These are phyloP conservation scores for Plutomurus gul DNA, from an alignment of 1,140 invertebrate genomes.

Conservation along the genomic window DNA sequence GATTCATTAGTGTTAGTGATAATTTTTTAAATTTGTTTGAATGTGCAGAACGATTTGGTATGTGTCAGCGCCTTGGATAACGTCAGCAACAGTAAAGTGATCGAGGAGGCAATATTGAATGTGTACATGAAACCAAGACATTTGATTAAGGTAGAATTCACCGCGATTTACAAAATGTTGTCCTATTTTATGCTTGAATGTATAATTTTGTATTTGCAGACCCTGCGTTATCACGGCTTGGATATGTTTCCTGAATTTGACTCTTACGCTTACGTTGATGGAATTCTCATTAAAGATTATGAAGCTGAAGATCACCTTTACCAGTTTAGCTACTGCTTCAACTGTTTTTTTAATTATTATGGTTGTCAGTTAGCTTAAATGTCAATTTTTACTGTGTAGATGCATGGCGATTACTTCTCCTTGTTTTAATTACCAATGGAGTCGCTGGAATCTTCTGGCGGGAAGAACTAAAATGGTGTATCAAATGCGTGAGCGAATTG, in stretches of 20 bases:
- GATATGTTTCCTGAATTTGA: constrained; percentile 89
- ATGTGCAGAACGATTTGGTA: constrained; percentile 62
- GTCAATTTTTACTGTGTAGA: constrained; percentile 36
- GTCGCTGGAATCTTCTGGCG: constrained; percentile 77
- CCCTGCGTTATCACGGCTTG: constrained; percentile 73
- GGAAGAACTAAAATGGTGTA: constrained; percentile 71
- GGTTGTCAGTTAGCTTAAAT: background rate
- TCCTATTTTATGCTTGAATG: background rate
- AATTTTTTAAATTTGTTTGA: background rate
- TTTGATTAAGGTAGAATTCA: constrained; percentile 61
- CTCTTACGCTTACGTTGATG: constrained; percentile 79
- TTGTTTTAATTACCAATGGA: constrained; percentile 83
- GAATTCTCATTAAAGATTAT: constrained; percentile 72
- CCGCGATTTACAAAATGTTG: background rate
- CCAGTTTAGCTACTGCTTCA: constrained; percentile 55
- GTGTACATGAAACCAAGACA: constrained; percentile 62
- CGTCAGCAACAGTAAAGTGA: constrained; percentile 60
- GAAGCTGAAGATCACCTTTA: constrained; percentile 79
- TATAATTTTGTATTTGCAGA: constrained; percentile 60
- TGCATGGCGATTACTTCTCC: constrained; percentile 79
- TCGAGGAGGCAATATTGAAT: constrained; percentile 63
- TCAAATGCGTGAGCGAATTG: constrained; percentile 67
- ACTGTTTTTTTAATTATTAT: background rate
- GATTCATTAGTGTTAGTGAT: background rate
- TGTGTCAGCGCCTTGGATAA: constrained; percentile 65